phyloP scores from a whole-genome alignment of 2,888 invertebrate species.

The Drosophila prostipennis region DNA sequence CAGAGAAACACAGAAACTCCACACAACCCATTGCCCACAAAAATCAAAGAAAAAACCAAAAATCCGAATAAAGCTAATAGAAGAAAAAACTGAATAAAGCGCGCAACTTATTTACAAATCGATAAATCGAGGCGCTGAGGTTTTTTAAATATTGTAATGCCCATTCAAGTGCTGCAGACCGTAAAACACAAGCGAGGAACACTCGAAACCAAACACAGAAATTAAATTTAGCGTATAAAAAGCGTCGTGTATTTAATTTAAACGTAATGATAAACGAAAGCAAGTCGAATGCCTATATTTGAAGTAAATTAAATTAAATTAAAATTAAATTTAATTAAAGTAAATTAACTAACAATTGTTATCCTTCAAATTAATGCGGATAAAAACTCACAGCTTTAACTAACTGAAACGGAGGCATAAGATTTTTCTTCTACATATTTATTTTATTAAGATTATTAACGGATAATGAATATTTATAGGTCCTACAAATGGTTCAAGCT shows the following conservation, averaged over 20 bases:
- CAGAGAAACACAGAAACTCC: conserved; percentile 23
- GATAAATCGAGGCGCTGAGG: conserved; percentile 61
- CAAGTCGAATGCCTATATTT: conserved; percentile 58
- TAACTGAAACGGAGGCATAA: conserved; percentile 77
- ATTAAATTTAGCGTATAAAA: conserved; percentile 21
- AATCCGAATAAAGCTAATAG: conserved; percentile 32
- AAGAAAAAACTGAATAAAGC: conserved; percentile 42
- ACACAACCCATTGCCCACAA: conserved; percentile 14
- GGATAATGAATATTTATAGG: conserved; percentile 67
- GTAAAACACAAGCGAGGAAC: not conserved
- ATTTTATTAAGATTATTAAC: conserved; percentile 74
- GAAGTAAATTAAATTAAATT: conserved; percentile 52
- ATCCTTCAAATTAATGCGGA: conserved; percentile 80
- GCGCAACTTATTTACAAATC: conserved; percentile 69
- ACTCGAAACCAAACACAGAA: conserved; percentile 14
- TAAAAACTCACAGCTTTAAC: conserved; percentile 83
- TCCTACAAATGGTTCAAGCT: conserved; percentile 75
- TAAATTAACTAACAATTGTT: conserved; percentile 68
- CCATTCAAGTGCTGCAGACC: conserved; percentile 51
- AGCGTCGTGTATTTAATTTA: conserved; percentile 53
- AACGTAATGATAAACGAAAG: conserved; percentile 49
- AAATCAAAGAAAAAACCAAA: conserved; percentile 27
- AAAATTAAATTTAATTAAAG: conserved; percentile 43
- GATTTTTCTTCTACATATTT: conserved; percentile 80
- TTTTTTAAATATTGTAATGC: conserved; percentile 71